A percentile compares a stretch with the other conserved stretches of the same genome.
Conservation (phyloP, 1,140 invertebrate genomes). For the Drosophila murphyi region DNA sequence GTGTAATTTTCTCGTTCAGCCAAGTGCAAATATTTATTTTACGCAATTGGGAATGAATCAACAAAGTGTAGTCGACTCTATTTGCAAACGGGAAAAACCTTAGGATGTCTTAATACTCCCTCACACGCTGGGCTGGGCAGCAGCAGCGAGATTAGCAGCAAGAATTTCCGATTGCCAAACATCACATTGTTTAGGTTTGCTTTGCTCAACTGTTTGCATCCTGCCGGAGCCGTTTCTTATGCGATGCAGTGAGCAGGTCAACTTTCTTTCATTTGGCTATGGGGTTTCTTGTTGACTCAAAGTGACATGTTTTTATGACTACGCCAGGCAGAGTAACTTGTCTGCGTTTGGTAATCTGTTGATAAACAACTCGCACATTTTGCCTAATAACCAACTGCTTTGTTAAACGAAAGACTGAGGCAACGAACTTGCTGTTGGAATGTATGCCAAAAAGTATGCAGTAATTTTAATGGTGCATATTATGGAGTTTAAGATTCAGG, state of each 20-base stretch:
- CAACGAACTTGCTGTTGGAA: slow-evolving; percentile 12
- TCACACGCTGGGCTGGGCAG: neutral
- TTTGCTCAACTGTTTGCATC: slow-evolving; percentile 71
- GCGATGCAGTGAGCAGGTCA: slow-evolving; percentile 34
- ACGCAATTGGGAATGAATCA: too few species aligned
- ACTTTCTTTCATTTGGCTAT: slow-evolving; percentile 68
- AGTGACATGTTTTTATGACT: slow-evolving; percentile 60
- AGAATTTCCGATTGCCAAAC: slow-evolving; percentile 25
- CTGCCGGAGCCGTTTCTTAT: slow-evolving; percentile 65
- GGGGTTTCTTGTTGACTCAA: slow-evolving; percentile 57
- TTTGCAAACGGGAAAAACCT: too few species aligned
- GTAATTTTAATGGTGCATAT: neutral
- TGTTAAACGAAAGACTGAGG: slow-evolving; percentile 39
- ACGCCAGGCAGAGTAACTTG: slow-evolving; percentile 28
- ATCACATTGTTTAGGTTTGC: slow-evolving; percentile 55
- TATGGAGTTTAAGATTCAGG: neutral
- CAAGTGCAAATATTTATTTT: too few species aligned
- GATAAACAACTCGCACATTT: slow-evolving; percentile 83
- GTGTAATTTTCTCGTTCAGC: too few species aligned
- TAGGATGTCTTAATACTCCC: too few species aligned
- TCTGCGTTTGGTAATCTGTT: slow-evolving; percentile 79
- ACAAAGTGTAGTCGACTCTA: too few species aligned
- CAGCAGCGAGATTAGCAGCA: slow-evolving; percentile 51
- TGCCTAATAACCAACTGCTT: slow-evolving; percentile 58
- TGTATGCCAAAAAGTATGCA: slow-evolving; percentile 42